Percentiles rank a stretch among this genome's conserved stretches.
Evolutionary conservation across 1,140 invertebrate species (phyloP).

Genomic region (Melanaphis sacchari): DNA sequence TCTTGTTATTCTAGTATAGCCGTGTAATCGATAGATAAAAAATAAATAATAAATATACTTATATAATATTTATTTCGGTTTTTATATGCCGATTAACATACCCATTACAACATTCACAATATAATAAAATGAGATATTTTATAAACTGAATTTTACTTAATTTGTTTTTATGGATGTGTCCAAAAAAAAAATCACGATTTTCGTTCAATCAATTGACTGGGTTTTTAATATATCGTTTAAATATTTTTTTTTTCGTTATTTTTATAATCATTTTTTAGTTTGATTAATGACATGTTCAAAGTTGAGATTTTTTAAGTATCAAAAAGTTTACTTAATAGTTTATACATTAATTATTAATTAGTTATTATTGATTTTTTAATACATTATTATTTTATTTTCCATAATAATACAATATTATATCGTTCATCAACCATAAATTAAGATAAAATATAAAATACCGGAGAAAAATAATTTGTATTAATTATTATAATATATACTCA

Average conservation of each 20-base stretch:
- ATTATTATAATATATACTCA: too few relatives aligned
- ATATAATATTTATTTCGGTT: not conserved
- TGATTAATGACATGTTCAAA: not conserved
- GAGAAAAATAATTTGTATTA: not conserved
- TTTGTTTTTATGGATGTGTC: not conserved
- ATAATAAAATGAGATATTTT: not conserved
- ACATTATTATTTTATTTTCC: not conserved
- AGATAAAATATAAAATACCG: not conserved
- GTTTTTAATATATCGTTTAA: not conserved
- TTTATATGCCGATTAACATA: not conserved
- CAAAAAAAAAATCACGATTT: not conserved
- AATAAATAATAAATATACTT: not conserved
- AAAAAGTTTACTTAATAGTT: constrained; percentile 1
- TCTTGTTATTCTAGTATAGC: not conserved
- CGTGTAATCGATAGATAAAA: not conserved
- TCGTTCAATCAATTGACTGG: not conserved
- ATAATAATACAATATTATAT: not conserved
- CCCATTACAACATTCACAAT: not conserved
- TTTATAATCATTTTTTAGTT: not conserved
- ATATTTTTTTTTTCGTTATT: not conserved
- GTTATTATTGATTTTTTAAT: not conserved
- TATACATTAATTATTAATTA: constrained; percentile 8
- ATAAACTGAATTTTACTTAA: not conserved
- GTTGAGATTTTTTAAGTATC: not conserved
- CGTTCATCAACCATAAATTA: not conserved